Percentiles rank a stretch among this genome's conserved stretches.
These are phyloP conservation scores for Melanargia galathea DNA, from an alignment of 2,888 invertebrate genomes.

Conservation along the genomic window DNA sequence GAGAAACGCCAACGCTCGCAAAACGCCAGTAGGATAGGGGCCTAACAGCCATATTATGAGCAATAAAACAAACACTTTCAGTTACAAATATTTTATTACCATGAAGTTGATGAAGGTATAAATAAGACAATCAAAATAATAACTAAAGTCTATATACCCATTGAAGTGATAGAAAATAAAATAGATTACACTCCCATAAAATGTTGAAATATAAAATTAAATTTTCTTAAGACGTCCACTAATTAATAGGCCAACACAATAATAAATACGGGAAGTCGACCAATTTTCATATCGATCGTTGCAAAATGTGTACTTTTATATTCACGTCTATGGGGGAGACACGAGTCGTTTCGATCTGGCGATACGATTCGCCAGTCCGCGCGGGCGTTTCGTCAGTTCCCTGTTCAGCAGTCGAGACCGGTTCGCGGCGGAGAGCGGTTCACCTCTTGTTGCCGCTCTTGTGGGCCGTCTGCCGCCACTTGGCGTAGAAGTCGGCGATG, in stretches of 20 bases:
- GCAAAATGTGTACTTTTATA: constrained; percentile 11
- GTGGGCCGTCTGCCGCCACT: constrained; percentile 89
- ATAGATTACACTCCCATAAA: constrained; percentile 25
- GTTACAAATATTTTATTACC: constrained; percentile 39
- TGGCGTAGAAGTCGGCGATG: constrained; percentile 91
- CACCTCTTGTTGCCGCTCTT: constrained; percentile 77
- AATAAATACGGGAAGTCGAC: constrained; percentile 20
- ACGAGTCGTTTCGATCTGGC: constrained; percentile 25
- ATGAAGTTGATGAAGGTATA: constrained; percentile 39
- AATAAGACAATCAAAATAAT: constrained; percentile 33
- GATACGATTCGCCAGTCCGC: constrained; percentile 21
- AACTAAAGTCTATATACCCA: constrained; percentile 27
- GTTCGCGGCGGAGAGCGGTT: constrained; percentile 48
- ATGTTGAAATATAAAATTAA: constrained; percentile 10
- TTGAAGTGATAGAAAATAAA: constrained; percentile 30
- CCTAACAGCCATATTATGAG: too few species aligned
- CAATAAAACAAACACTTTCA: constrained; percentile 2
- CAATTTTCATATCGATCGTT: constrained; percentile 28
- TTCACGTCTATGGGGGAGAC: constrained; percentile 5
- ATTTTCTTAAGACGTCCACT: constrained; percentile 1
- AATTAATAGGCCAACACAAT: constrained; percentile 1
- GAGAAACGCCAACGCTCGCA: too few species aligned
- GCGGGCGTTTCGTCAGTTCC: constrained; percentile 26
- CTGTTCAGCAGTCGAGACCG: constrained; percentile 55
- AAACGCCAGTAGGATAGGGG: too few species aligned